phyloP scores from a whole-genome alignment of 2,797 vertebrate species.

The Chrysocyon brachyurus region DNA sequence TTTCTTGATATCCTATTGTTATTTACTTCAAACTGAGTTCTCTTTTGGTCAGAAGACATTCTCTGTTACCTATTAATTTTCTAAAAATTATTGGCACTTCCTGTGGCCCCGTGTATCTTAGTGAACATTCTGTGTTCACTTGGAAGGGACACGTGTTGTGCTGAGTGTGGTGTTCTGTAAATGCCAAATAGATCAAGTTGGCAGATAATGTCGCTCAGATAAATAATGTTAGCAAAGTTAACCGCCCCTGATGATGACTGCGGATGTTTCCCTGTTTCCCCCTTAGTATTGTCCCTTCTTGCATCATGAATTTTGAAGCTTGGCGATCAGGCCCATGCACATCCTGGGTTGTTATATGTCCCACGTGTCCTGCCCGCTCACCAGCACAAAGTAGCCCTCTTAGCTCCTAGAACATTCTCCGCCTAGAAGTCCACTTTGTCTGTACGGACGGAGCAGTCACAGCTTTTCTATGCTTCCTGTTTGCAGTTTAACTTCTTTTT shows the following conservation, averaged over 20 bases:
- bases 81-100: background rate
- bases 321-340: background rate
- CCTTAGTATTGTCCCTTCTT: background rate
- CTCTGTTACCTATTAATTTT: background rate
- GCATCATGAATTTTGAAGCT: background rate
- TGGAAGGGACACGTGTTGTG: background rate
- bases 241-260: background rate
- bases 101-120: too few relatives aligned
- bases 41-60: background rate
- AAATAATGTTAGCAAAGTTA: background rate
- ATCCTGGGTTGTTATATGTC: background rate
- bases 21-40: background rate
- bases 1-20: background rate
- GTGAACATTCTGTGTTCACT: background rate
- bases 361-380: too few relatives aligned
- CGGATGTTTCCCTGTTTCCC: background rate
- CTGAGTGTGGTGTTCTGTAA: background rate
- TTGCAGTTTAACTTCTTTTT: background rate
- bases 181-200: background rate
- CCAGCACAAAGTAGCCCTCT: background rate
- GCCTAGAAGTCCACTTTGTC: background rate
- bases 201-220: background rate
- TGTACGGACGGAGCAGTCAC: background rate
- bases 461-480: background rate
- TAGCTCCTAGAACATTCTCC: background rate